Percentiles rank a stretch among this genome's conserved stretches.
phyloP scores from a whole-genome alignment of 2,888 invertebrate genomes.

The Monopis laevigella region DNA sequence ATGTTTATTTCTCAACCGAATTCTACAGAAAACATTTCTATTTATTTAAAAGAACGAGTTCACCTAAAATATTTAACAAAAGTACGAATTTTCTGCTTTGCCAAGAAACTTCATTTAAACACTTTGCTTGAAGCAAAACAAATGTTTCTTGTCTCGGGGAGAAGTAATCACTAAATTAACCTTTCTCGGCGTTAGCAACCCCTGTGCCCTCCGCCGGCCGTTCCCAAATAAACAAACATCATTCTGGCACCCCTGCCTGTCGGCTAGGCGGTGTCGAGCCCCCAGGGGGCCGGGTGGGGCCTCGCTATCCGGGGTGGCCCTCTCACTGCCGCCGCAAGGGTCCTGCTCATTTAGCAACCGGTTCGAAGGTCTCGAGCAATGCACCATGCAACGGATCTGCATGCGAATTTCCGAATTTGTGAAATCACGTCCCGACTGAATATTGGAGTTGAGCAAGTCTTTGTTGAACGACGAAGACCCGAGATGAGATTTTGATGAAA shows the following conservation, averaged over 20 bases:
- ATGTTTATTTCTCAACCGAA: background rate
- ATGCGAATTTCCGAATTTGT: conserved; percentile 54
- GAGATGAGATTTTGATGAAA: conserved; percentile 41
- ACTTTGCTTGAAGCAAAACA: background rate
- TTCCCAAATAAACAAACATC: conserved; percentile 31
- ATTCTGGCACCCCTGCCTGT: conserved; percentile 22
- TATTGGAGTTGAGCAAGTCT: conserved; percentile 6
- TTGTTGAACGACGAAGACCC: conserved; percentile 13
- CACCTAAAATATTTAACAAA: background rate
- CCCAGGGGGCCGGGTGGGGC: conserved; percentile 11
- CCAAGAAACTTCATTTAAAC: conserved; percentile 3
- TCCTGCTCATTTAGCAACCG: conserved; percentile 8
- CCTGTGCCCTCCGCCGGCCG: conserved; percentile 21
- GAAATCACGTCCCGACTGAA: conserved; percentile 24
- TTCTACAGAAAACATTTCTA: background rate
- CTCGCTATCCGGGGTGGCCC: conserved; percentile 27
- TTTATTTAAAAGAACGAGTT: background rate
- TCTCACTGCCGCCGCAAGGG: conserved; percentile 14
- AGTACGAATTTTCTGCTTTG: background rate
- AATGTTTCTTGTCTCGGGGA: background rate
- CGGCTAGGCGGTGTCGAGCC: conserved; percentile 5
- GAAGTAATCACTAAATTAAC: conserved; percentile 9
- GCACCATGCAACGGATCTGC: conserved; percentile 35
- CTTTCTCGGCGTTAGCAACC: conserved; percentile 3
- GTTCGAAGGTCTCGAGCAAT: conserved; percentile 27